phyloP scores from a whole-genome alignment of 2,888 invertebrate genomes.

The Sphaerophoria rueppellii region DNA sequence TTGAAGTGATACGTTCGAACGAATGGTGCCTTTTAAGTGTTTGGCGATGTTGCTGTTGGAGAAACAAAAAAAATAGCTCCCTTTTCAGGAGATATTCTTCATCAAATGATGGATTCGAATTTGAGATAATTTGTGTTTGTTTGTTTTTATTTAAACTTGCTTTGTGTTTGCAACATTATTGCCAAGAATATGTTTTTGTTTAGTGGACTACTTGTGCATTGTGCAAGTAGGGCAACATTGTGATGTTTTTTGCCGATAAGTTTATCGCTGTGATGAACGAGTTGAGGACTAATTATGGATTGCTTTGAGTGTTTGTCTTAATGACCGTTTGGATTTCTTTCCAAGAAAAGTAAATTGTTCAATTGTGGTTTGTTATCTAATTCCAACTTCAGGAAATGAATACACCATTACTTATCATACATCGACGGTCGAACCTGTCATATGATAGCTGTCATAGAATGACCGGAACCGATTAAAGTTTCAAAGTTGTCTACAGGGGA shows the following conservation, averaged over 20 bases:
- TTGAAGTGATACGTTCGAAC: not conserved
- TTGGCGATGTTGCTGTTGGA: not conserved
- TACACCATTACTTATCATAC: too few relatives aligned
- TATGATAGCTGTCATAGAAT: too few relatives aligned
- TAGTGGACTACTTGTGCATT: conserved; percentile 60
- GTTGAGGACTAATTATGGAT: too few relatives aligned
- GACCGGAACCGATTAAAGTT: too few relatives aligned
- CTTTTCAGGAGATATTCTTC: not conserved
- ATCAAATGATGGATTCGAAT: not conserved
- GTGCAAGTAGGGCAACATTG: conserved; percentile 72
- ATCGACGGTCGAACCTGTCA: too few relatives aligned
- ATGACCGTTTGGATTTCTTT: too few relatives aligned
- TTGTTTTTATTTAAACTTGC: conserved; percentile 8
- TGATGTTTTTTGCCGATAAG: conserved; percentile 47
- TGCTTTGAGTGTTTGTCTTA: not conserved
- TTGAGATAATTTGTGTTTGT: conserved; percentile 34
- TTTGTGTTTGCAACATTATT: conserved; percentile 62
- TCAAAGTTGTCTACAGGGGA: too few relatives aligned
- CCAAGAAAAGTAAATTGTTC: too few relatives aligned
- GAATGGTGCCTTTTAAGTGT: not conserved
- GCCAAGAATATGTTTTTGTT: conserved; percentile 53
- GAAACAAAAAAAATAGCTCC: conserved; percentile 2
- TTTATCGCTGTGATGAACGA: not conserved
- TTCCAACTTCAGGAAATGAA: too few relatives aligned
- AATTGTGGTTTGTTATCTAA: too few relatives aligned